Evolutionary conservation across 2,888 invertebrate species (phyloP), one percentile per base, ranked within the genome.

Genomic region (Chromoteleia sp.): DNA sequence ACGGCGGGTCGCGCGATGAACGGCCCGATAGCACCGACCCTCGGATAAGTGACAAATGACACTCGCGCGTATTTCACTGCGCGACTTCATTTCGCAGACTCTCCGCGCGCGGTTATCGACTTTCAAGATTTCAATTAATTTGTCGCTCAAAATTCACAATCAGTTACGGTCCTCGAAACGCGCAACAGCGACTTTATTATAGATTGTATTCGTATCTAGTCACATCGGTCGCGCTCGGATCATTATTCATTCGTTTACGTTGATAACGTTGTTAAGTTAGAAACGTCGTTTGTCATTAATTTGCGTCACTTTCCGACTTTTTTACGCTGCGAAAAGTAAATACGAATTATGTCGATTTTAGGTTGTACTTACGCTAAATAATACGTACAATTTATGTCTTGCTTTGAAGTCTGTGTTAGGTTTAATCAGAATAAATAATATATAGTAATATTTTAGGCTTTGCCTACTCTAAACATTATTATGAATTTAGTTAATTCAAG

Each of bases 21-120:
- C 71, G 81, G 21, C 63, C 58, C 63, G 87, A 87, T 88, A 86
- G 81, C 78, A 70, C 84, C 73, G 67, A 73, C 68, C 79, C 63
- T 82, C 84, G 83, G 84, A 85, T 85, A 84, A 81, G 84, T 88
- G 88, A 87, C 88, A 87, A 87, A 88, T 86, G 87, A 86, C 86
- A 84, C 83, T 82, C 76, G 70, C 84, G 70, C 76, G 84, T 83
- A 83, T 85, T 85, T 84, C 84, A 78, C 83, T 84, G 84, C 80
- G 85, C 68, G 76, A 87, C 86, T 88, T 87, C 86, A 88, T 88
- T 87, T 83, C 59, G 67, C 71, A 29, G 67, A 41, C 30, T 68
- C 71, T 58, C 45, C 70, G 12, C 36, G 59, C 39, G 30, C 56
- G 71, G 61, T 75, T 79, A 81, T 79, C 75, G 68, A 61, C 63